Evolutionary conservation across 2,888 invertebrate genomes (phyloP), one percentile per base, ranked within the genome.

Genomic region (Thymelicus acteon): DNA sequence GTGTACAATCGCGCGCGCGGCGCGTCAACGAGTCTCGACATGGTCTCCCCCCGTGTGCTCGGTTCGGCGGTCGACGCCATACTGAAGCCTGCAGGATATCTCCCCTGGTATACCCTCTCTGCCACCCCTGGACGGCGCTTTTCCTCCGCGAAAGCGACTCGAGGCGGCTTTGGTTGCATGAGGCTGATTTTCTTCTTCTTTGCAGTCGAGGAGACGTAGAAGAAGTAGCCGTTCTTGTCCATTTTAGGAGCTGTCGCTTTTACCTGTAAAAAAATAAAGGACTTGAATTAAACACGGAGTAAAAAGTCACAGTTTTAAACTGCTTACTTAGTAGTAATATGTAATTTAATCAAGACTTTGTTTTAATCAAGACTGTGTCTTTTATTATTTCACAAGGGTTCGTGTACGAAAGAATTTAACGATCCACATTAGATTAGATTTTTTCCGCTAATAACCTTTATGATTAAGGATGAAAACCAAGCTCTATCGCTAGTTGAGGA

Each of bases 151-250:
- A 92, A 93, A 72, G 93, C 93, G 73, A 90, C 87, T 78, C 91
- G 85, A 74, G 94, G 94, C 74, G 93, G 91, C 78, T 87, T 89
- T 7, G 93, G 88, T 75, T 93, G 93, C 94, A 94, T 94, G 75
- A 94, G 81, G 79, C 88, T 93, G 76, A 94, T 92, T 82, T 92
- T 94, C 84, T 94, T 94, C 85, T 94, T 94, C 82, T 94, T 94
- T n/a, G 94, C 94, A 6, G 93, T 93, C 2, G 93, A 87, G 8
- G 92, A 79, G 52, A 91, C 90, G 87, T 92, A 69, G 86, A 88
- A 93, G 80, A 94, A 94, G 80, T 93, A 94, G 58, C 94, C 94
- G 79, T 91, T 93, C 72, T 88, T 86, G 78, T 94, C 94, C 93
- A 94, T 92, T 84, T 89, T 93, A 31, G 94, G 94, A 0, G 89